Base-by-base conservation (phyloP, 2,888 invertebrate genomes). In the Lycophotia porphyrea region DNA sequence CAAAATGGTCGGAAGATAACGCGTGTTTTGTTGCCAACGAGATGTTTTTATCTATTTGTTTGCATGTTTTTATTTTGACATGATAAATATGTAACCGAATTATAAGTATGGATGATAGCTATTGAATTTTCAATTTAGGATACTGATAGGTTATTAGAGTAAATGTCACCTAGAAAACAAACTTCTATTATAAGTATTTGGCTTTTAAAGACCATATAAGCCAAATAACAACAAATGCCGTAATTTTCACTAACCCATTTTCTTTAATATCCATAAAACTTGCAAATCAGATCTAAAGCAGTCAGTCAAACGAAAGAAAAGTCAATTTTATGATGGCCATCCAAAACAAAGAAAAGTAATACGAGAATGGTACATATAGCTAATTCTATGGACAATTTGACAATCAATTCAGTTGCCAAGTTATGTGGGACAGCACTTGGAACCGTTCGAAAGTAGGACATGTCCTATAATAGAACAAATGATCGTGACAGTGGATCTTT, bases 331-430 rank as follows among this genome's bases (percentile, higher is more conserved):
- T n/a, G 55, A 39, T 15, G 8, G 18, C 34, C 21, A 49, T 24
- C 70, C 64, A 69, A 74, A 70, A 68, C 27, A 74, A 77, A 82
- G 24, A 18, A 47, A 71, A 68, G 68, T 64, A 36, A 76, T 18
- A 63, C 21, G 58, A 76, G 36, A 76, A 71, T 31, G 1, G 61
- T 76, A 71, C 8, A 67, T 44, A 76, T 68, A 52, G 64, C 39
- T 74, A 55, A 64, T 66, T 82, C 61, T 73, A 74, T 79, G 81
- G 77, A 78, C 73, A 78, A 83, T 76, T 76, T 74, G 71, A 71
- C 70, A 72, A 69, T 74, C 73, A 71, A 80, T 76, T 65, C 49
- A 21, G 52, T 64, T 84, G 87, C 69, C 77, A 80, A 84, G 58
- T 76, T 66, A 69, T 80, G 64, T 82, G 61, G 82, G 67, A 61